Conservation (phyloP, 2,113 vertebrate genomes). For the Colossoma macropomum region DNA sequence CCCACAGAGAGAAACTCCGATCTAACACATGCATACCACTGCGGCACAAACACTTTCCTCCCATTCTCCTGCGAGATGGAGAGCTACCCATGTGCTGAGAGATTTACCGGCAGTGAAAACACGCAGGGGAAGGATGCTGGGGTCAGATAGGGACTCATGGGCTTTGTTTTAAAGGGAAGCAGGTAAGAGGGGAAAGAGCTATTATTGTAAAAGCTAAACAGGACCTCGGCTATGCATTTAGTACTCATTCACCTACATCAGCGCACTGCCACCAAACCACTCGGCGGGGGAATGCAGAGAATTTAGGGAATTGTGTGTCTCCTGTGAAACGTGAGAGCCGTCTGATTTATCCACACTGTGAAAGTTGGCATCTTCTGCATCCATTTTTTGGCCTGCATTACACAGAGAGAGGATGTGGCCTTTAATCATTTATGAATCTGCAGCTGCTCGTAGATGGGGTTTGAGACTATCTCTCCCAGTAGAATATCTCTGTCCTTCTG, state of each 20-base stretch:
- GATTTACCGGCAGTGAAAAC: not conserved
- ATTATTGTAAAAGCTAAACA: conserved; percentile 1
- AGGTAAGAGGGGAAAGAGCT: not conserved
- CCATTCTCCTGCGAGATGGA: conserved; percentile 15
- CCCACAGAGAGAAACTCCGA: not conserved
- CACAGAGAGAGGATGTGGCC: conserved; percentile 14
- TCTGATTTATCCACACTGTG: not conserved
- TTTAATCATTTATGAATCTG: conserved; percentile 21
- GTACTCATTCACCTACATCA: not conserved
- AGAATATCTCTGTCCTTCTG: not conserved
- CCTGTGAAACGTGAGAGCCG: not conserved
- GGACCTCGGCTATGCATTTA: not conserved
- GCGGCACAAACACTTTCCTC: not conserved
- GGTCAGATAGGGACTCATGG: not conserved
- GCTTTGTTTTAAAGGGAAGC: conserved; percentile 24
- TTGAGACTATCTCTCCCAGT: not conserved
- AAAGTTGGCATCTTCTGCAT: conserved; percentile 1
- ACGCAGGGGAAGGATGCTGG: conserved; percentile 15
- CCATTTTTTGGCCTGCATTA: conserved; percentile 11
- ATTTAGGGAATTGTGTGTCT: not conserved
- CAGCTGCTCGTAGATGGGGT: conserved; percentile 7
- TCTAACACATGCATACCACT: not conserved
- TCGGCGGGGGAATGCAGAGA: not conserved
- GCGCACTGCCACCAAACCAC: not conserved
- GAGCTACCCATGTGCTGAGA: not conserved